These are phyloP conservation scores for Phymatocera aterrima DNA, from an alignment of 2,888 invertebrate genomes.

Conservation along the genomic window DNA sequence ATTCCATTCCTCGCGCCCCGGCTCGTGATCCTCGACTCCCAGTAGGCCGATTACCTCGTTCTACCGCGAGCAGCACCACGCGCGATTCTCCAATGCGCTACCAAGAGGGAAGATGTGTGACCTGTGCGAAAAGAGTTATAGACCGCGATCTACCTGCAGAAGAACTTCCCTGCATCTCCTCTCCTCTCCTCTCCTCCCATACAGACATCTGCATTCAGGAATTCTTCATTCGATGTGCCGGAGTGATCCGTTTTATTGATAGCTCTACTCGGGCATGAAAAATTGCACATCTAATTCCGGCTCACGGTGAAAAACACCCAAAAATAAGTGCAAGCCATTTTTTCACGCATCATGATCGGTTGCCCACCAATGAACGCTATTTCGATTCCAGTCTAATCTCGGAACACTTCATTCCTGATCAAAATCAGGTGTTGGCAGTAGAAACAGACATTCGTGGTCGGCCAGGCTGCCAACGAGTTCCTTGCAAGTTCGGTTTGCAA, in stretches of 20 bases:
- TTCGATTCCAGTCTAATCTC: background rate
- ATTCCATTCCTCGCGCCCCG: slow-evolving; percentile 48
- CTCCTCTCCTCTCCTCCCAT: no score
- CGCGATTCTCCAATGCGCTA: background rate
- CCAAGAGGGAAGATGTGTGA: slow-evolving; percentile 43
- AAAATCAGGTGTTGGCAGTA: background rate
- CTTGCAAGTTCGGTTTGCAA: no score
- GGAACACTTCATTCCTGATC: background rate
- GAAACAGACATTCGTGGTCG: background rate
- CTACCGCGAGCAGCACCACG: background rate
- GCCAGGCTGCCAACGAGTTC: background rate
- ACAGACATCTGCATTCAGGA: no score
- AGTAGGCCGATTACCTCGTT: slow-evolving; percentile 60
- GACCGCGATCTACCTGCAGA: slow-evolving; percentile 11
- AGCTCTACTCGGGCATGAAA: no score
- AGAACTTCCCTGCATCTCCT: no score
- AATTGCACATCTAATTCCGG: no score
- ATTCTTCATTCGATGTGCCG: no score
- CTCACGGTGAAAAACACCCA: no score
- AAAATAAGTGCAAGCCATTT: no score
- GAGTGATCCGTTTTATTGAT: no score
- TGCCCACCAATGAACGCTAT: background rate
- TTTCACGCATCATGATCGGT: no score
- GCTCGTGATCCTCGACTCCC: slow-evolving; percentile 53
- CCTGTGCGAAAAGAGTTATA: slow-evolving; percentile 43